Evolutionary conservation across 2,113 vertebrate species (phyloP), one percentile per base, ranked within the genome.

Genomic region (Blennius ocellaris): DNA sequence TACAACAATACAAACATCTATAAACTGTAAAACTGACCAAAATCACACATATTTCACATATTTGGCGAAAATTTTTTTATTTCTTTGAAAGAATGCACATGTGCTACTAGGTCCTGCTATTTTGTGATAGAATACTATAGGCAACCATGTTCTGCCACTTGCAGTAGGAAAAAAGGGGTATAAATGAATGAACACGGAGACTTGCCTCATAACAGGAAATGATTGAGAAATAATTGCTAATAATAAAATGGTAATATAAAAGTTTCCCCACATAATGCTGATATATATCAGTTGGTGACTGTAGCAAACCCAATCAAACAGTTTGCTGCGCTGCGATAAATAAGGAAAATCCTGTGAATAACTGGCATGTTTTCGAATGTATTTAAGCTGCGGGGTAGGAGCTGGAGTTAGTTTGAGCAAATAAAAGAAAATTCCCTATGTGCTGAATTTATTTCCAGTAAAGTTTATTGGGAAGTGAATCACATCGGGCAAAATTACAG

Each of bases 391-490:
- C 52, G 37, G 38, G 47, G 49, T 64, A 21, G 45, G 69, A 72
- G 51, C 57, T 37, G 11, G 45, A 71, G 21, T 47, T 30, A 53
- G 37, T 53, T 73, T 54, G 11, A 75, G 50, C 59, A 66, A 75
- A 83, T 56, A 60, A 84, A 73, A 70, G 21, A 30, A 37, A 78
- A 64, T 76, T 64, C 59, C 64, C 63, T 12, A 69, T 63, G 69
- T 71, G 64, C 58, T 16, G 45, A 64, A 55, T 70, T 57, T 55
- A 78, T 83, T 77, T 76, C 21, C 15, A 59, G 39, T 50, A 38
- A 63, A 68, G 39, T 74, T 61, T 41, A 81, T 70, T 62, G 44
- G 43, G 78, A 66, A 50, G 55, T 65, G 76, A 80, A 79, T 83
- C 51, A 81, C 64, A 44, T 69, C 51, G 47, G 58, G 48, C 36